Evolutionary conservation across 2,888 invertebrate genomes (phyloP).

Genomic region (Automeris io): DNA sequence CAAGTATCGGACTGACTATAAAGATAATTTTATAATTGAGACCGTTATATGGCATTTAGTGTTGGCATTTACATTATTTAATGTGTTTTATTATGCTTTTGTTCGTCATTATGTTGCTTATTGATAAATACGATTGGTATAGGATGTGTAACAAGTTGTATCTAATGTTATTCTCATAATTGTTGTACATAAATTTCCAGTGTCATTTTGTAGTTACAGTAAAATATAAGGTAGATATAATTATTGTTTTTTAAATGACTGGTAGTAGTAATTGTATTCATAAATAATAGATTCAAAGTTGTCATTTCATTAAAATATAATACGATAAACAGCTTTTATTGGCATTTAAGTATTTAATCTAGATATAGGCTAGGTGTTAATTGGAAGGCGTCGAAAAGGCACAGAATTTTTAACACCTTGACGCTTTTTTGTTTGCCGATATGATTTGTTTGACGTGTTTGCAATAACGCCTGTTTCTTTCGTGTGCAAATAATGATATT

Average conservation of each 20-base stretch:
- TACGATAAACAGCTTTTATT: slow-evolving; percentile 47
- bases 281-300: too few species aligned
- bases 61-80: slow-evolving; percentile 10
- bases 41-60: slow-evolving; percentile 41
- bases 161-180: too few species aligned
- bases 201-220: too few species aligned
- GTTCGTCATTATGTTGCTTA: neutral
- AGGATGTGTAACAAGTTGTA: too few species aligned
- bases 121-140: too few species aligned
- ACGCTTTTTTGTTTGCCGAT: slow-evolving; percentile 29
- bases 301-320: slow-evolving; percentile 5
- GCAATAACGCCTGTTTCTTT: slow-evolving; percentile 51
- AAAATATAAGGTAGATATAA: too few species aligned
- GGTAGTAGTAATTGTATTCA: too few species aligned
- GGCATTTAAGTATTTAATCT: slow-evolving; percentile 35
- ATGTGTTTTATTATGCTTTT: slow-evolving; percentile 1
- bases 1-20: slow-evolving; percentile 53
- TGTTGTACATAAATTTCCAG: too few species aligned
- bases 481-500: slow-evolving; percentile 44
- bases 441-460: slow-evolving; percentile 52
- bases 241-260: too few species aligned
- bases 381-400: slow-evolving; percentile 65
- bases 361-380: slow-evolving; percentile 61
- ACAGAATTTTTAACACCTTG: slow-evolving; percentile 60
- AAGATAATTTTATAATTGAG: slow-evolving; percentile 66